Evolutionary conservation across 2,113 vertebrate genomes (phyloP).

Genomic region (Gobius niger): DNA sequence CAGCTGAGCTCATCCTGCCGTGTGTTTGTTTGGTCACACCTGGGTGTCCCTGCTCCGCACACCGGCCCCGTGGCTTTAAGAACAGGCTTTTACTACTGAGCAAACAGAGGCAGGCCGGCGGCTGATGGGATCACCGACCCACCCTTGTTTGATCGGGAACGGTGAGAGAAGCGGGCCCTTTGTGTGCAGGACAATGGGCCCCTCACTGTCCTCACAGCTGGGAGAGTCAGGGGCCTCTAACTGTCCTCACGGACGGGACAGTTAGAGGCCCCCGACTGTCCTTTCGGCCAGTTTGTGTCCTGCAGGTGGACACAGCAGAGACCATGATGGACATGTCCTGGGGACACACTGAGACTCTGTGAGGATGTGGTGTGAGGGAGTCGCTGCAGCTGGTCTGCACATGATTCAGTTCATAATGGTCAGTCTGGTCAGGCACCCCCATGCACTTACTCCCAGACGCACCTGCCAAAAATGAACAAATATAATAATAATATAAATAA

Average conservation of each 20-base stretch:
- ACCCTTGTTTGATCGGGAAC: conserved; percentile 69
- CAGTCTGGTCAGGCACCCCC: too few species aligned
- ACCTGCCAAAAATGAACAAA: too few species aligned
- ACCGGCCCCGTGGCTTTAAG: conserved; percentile 49
- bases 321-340: too few species aligned
- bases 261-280: not conserved
- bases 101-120: conserved; percentile 71
- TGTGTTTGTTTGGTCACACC: conserved; percentile 42
- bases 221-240: not conserved
- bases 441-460: too few species aligned
- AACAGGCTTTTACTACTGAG: conserved; percentile 71
- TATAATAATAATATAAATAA: too few species aligned
- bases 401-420: too few species aligned
- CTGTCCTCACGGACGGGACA: not conserved
- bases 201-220: not conserved
- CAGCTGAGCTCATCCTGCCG: conserved; percentile 10
- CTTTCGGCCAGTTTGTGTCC: too few species aligned
- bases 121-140: conserved; percentile 75
- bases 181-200: conserved; percentile 1
- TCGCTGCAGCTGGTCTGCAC: too few species aligned
- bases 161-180: conserved; percentile 37
- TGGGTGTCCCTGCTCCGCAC: conserved; percentile 58
- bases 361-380: too few species aligned
- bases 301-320: too few species aligned
- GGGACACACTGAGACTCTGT: too few species aligned